Base-by-base conservation (phyloP, 2,797 vertebrate species). In the Dermochelys coriacea region DNA sequence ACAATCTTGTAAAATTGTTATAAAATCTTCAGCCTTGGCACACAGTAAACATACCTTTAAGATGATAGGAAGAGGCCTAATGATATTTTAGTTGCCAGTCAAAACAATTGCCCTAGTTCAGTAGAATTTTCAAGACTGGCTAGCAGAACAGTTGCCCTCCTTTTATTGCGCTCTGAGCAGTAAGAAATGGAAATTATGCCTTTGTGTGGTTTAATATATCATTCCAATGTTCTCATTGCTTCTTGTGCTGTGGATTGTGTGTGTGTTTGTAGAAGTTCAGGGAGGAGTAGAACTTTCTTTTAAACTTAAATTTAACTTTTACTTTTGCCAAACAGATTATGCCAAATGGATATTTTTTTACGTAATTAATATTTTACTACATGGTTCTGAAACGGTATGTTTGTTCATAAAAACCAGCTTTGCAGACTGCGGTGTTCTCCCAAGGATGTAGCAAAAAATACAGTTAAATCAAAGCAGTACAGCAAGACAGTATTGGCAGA, bases 281-380 rank as follows among this genome's bases (percentile, higher is more conserved):
- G 90, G 97, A 88, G 78, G 59, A 21, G 49, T 88, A 87, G 68
- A 80, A 81, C 75, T 96, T 96, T 83, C 55, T 86, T 74, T 50
- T 50, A 49, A 89, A 57, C 34, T 9, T 47, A 34, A 94, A 74
- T 49, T 15, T 18, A 49, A 31, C 12, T 47, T 74, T 77, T 87
- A 41, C 21, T 86, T 97, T 96, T 93, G 83, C 68, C 21, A 85
- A 94, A 59, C 91, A 59, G 49, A 86, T 88, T 91, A 95, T 94
- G 81, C 81, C 21, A 87, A 95, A 55, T 93, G 68, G 52, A 85
- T 90, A 93, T 71, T 75, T 79, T 79, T 94, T 92, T 94, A 87
- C 2, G 27, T 88, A 92, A 37, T 93, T 85, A 90, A 45, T 93
- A 94, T 94, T 95, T 96, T 95, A 68, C 86, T 93, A 90, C 89